Percentiles rank a stretch among this genome's conserved stretches.
phyloP scores from a whole-genome alignment of 2,888 invertebrate genomes.

The Chydorus sphaericus region DNA sequence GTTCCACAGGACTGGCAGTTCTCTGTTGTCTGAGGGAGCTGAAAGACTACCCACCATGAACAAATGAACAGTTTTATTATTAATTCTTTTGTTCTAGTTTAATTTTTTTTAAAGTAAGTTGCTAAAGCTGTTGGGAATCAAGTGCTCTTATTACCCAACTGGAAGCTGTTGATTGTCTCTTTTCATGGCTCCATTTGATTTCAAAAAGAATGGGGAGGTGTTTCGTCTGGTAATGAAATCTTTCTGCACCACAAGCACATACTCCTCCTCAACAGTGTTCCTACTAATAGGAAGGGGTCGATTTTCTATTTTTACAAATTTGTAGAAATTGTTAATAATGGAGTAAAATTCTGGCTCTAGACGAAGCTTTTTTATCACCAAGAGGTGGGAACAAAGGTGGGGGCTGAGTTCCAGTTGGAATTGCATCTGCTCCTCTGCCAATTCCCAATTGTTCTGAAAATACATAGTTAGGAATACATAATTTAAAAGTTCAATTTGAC shows the following conservation, averaged over 20 bases:
- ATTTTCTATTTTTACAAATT: slow-evolving; percentile 25
- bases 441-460: slow-evolving; percentile 31
- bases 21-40: neutral
- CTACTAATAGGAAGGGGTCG: slow-evolving; percentile 31
- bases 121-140: neutral
- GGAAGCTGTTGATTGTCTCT: neutral
- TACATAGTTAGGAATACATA: no score
- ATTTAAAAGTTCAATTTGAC: no score
- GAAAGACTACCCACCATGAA: neutral
- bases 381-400: slow-evolving; percentile 32
- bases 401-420: slow-evolving; percentile 30
- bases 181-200: neutral
- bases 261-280: slow-evolving; percentile 17
- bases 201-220: neutral
- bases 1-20: neutral
- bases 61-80: no score
- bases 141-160: neutral
- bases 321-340: no score
- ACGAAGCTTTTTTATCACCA: slow-evolving; percentile 17
- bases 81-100: no score
- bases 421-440: slow-evolving; percentile 27
- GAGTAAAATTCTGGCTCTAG: no score
- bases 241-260: slow-evolving; percentile 14
- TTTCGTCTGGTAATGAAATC: slow-evolving; percentile 10
- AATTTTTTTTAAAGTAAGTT: no score